Percentiles rank a stretch among this genome's conserved stretches.
These are phyloP conservation scores for Ornithoptera priamus DNA, from an alignment of 2,888 invertebrate genomes.

Conservation along the genomic window DNA sequence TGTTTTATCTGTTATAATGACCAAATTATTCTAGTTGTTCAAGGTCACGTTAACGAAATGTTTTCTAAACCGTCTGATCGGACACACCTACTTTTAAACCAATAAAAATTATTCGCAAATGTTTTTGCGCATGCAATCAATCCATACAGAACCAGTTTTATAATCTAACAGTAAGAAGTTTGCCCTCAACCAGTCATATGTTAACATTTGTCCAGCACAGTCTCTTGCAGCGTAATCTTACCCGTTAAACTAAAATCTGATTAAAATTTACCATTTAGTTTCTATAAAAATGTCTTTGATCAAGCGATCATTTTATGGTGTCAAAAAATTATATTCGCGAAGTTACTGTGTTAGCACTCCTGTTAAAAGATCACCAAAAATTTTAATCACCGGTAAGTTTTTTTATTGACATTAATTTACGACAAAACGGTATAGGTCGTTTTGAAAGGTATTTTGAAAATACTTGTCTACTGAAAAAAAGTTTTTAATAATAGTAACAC, in stretches of 20 bases:
- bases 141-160: conserved; percentile 52
- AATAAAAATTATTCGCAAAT: conserved; percentile 32
- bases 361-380: conserved; percentile 68
- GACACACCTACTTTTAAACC: conserved; percentile 53
- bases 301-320: conserved; percentile 50
- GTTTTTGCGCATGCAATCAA: background rate
- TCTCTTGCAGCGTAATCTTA: conserved; percentile 50
- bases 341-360: conserved; percentile 50
- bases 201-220: conserved; percentile 53
- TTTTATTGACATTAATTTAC: background rate
- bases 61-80: background rate
- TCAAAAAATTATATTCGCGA: conserved; percentile 47
- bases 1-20: no score
- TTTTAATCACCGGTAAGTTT: conserved; percentile 80
- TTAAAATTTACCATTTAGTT: background rate
- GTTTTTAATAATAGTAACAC: no score
- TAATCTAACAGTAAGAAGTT: conserved; percentile 45
- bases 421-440: background rate
- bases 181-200: conserved; percentile 44
- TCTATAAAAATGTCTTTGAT: conserved; percentile 51
- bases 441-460: background rate
- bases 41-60: background rate
- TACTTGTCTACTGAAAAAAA: background rate
- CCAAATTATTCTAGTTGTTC: background rate
- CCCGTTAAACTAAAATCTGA: background rate